These are phyloP conservation scores for Pycnomerus fuliginosus DNA, from an alignment of 2,888 invertebrate genomes.

Conservation along the genomic window DNA sequence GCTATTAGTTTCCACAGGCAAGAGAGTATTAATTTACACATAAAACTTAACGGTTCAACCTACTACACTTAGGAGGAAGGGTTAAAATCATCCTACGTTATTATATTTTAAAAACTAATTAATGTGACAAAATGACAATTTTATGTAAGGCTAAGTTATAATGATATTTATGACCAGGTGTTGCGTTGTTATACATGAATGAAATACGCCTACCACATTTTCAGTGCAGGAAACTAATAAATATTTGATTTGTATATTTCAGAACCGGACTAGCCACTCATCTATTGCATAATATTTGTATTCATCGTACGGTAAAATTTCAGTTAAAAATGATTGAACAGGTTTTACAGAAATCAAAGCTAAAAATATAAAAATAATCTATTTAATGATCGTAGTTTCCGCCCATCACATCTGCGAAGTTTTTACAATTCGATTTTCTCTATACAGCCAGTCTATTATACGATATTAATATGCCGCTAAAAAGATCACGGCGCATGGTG, in stretches of 20 bases:
- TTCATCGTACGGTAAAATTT: slow-evolving; percentile 17
- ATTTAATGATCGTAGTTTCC: too few relatives aligned
- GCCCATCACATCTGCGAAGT: too few relatives aligned
- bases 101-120: too few relatives aligned
- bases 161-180: slow-evolving; percentile 20
- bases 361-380: too few relatives aligned
- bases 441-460: too few relatives aligned
- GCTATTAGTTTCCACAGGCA: slow-evolving; percentile 14
- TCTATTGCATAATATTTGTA: slow-evolving; percentile 24
- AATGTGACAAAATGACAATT: slow-evolving; percentile 10
- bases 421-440: too few relatives aligned
- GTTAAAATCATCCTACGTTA: too few relatives aligned
- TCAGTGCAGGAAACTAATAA: slow-evolving; percentile 20
- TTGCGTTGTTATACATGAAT: slow-evolving; percentile 18
- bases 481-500: too few relatives aligned
- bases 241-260: slow-evolving; percentile 25
- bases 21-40: slow-evolving; percentile 15
- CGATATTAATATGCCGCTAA: too few relatives aligned
- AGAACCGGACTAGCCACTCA: slow-evolving; percentile 20
- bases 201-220: slow-evolving; percentile 19
- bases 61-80: slow-evolving; percentile 3
- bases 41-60: slow-evolving; percentile 13
- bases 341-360: too few relatives aligned
- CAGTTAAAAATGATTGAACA: too few relatives aligned
- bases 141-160: slow-evolving; percentile 14